phyloP scores from a whole-genome alignment of 53 echinoderm and acorn worm species.

The Henricia sp. region DNA sequence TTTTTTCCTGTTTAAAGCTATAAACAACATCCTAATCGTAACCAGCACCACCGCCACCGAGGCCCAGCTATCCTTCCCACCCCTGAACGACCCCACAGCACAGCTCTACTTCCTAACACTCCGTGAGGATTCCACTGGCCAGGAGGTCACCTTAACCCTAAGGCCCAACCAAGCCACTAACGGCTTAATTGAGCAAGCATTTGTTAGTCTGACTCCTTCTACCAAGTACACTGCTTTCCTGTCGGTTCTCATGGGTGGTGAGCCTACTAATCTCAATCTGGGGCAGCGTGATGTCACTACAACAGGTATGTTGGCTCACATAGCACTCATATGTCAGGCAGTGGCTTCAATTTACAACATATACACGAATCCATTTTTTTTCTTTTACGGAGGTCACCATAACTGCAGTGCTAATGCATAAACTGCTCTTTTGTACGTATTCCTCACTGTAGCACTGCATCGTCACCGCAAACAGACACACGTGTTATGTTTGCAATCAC shows the following conservation, averaged over 20 bases:
- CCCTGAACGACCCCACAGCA: constrained; percentile 6
- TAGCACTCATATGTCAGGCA: no score
- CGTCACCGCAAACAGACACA: no score
- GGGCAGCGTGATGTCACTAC: constrained; percentile 28
- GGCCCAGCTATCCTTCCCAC: constrained; percentile 28
- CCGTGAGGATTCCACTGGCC: constrained; percentile 17
- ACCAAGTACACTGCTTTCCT: constrained; percentile 31
- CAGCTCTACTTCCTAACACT: constrained; percentile 31
- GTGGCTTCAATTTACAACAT: no score
- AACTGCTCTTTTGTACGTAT: no score
- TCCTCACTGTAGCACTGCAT: no score
- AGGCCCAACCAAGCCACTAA: constrained; percentile 8
- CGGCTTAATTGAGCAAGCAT: constrained; percentile 11
- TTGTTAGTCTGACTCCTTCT: constrained; percentile 10
- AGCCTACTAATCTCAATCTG: constrained; percentile 11
- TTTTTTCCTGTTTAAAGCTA: background rate
- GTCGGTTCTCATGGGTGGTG: constrained; percentile 21
- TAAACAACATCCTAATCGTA: constrained; percentile 17
- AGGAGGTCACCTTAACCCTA: constrained; percentile 12
- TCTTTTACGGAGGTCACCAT: no score
- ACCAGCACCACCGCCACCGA: constrained; percentile 1
- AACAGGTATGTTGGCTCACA: background rate
- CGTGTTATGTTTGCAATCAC: no score
- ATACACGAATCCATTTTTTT: no score
- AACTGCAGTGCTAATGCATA: no score